Evolutionary conservation across 1,140 invertebrate genomes (phyloP).

Genomic region (Brachionus rotundiformis): DNA sequence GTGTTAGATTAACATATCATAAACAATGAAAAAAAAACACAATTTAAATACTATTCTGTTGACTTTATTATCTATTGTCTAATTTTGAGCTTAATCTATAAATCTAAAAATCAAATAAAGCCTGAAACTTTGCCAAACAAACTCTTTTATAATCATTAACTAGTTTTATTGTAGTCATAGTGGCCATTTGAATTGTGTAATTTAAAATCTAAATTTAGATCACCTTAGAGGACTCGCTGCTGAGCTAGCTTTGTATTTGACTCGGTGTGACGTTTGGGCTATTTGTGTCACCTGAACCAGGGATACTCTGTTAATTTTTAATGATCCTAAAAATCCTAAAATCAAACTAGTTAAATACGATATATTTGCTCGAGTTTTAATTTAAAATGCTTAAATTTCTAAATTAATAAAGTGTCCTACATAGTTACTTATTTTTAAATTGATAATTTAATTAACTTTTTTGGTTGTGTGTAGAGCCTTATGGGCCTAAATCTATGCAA

Average conservation of each 20-base stretch:
- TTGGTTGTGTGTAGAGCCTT: no score
- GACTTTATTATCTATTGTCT: constrained; percentile 9
- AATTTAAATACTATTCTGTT: background rate
- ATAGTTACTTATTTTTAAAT: background rate
- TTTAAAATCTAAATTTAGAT: background rate
- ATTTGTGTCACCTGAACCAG: background rate
- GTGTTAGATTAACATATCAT: no score
- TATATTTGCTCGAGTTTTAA: background rate
- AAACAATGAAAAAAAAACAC: background rate
- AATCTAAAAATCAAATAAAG: constrained; percentile 1
- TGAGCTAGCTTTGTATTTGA: background rate
- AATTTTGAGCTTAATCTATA: background rate
- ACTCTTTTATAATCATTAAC: background rate
- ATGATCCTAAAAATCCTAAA: no score
- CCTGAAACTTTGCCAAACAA: background rate
- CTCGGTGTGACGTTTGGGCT: background rate
- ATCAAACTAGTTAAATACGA: no score
- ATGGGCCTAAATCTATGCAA: background rate
- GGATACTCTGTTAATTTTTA: background rate
- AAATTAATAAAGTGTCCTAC: background rate
- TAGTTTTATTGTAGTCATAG: background rate
- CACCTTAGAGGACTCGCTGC: background rate
- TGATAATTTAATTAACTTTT: constrained; percentile 13
- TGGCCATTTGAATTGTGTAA: background rate
- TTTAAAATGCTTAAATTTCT: constrained; percentile 2